phyloP scores from a whole-genome alignment of 2,113 vertebrate genomes.

The Campylomormyrus tamandua region DNA sequence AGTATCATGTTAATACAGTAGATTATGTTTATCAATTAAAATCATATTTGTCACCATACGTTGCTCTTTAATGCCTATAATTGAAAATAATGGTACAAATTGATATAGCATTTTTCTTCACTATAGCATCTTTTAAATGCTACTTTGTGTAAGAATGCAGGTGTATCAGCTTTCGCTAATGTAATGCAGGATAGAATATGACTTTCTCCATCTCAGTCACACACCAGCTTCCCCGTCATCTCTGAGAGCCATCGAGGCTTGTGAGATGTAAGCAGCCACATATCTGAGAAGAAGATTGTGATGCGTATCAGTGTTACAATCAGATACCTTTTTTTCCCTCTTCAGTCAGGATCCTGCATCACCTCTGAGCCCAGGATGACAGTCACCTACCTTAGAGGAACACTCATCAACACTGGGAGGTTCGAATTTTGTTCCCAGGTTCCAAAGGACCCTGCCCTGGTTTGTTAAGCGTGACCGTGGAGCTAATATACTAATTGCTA shows the following conservation, averaged over 20 bases:
- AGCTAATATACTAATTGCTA: background rate
- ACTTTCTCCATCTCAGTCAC: background rate
- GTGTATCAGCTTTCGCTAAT: background rate
- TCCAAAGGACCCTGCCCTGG: background rate
- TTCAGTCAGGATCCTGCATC: background rate
- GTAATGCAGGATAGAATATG: background rate
- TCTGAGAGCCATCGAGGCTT: background rate
- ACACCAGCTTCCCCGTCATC: background rate
- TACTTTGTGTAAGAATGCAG: background rate
- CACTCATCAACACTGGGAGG: background rate
- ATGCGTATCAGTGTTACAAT: background rate
- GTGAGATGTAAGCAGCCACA: background rate
- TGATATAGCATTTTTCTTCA: background rate
- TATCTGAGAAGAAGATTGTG: background rate
- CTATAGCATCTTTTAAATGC: background rate
- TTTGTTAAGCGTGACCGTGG: background rate
- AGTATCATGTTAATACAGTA: background rate
- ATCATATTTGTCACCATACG: background rate
- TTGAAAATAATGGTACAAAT: background rate
- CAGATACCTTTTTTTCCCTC: background rate
- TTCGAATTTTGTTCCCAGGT: background rate
- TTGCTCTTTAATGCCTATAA: background rate
- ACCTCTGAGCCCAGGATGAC: background rate
- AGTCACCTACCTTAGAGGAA: background rate
- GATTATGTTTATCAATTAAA: background rate